Evolutionary conservation across 2,888 invertebrate species (phyloP).

Genomic region (Flabesymbios commensalis): DNA sequence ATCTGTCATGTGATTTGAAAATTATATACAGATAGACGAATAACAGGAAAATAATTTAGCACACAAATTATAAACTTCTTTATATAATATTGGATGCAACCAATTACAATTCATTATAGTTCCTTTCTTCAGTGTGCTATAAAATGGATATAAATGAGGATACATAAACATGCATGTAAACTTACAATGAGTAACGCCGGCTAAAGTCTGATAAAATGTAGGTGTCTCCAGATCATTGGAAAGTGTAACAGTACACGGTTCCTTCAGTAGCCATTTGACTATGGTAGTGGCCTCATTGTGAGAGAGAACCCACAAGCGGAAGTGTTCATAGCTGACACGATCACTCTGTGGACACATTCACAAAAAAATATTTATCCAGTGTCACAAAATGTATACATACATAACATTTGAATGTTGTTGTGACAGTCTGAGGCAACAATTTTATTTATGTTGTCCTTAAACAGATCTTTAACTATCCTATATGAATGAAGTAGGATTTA

Average conservation of each 20-base stretch:
- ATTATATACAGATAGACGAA: neutral
- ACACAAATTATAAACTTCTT: too few species aligned
- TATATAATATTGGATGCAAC: too few species aligned
- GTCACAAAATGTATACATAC: too few species aligned
- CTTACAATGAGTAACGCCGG: conserved; percentile 89
- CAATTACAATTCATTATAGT: too few species aligned
- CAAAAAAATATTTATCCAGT: neutral
- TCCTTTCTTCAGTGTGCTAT: too few species aligned
- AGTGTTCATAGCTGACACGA: conserved; percentile 65
- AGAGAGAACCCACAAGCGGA: conserved; percentile 77
- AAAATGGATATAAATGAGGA: too few species aligned
- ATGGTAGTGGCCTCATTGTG: conserved; percentile 73
- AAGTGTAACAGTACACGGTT: conserved; percentile 71
- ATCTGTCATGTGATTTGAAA: neutral
- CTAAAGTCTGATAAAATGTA: conserved; percentile 90
- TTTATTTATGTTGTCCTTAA: too few species aligned
- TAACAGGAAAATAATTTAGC: neutral
- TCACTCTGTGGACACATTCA: conserved; percentile 55
- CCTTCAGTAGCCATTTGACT: conserved; percentile 74
- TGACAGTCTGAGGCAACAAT: too few species aligned
- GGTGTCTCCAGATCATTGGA: conserved; percentile 81
- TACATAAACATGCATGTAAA: too few species aligned
- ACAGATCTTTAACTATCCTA: too few species aligned
- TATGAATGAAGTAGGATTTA: neutral
- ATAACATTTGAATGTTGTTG: too few species aligned